These are phyloP conservation scores for Heliopora coerulea DNA, from an alignment of 92 coral and sea anemone genomes.

Conservation along the genomic window DNA sequence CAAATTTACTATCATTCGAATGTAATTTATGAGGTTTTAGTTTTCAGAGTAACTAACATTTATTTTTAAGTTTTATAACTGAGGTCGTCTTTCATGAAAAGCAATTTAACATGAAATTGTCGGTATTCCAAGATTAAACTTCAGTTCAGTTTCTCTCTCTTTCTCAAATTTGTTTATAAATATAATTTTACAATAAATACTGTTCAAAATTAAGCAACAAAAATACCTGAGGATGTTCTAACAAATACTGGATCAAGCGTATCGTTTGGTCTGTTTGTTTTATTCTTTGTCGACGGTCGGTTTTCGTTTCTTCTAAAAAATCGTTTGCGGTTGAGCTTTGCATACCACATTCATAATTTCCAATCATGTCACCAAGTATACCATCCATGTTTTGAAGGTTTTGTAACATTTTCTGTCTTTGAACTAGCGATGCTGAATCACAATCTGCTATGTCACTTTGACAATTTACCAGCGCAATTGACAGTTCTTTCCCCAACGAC, in stretches of 20 bases:
- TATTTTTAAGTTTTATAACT: too few species aligned
- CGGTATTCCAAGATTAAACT: too few species aligned
- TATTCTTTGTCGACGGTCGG: not conserved
- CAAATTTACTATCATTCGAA: too few species aligned
- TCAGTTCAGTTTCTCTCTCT: too few species aligned
- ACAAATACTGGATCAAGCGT: not conserved
- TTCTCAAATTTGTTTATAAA: too few species aligned
- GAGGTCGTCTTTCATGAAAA: too few species aligned
- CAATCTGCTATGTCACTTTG: not conserved
- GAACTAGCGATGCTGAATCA: not conserved
- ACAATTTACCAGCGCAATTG: not conserved
- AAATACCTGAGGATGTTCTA: not conserved
- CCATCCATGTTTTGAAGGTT: not conserved
- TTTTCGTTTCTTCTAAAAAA: not conserved
- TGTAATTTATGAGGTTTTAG: too few species aligned
- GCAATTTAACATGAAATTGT: too few species aligned
- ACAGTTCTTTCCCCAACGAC: not conserved
- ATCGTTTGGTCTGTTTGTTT: not conserved
- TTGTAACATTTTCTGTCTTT: not conserved
- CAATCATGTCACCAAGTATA: not conserved
- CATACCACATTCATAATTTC: not conserved
- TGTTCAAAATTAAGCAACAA: too few species aligned
- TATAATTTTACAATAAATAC: too few species aligned
- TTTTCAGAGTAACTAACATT: too few species aligned
- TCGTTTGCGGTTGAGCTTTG: not conserved